These are phyloP conservation scores for Erythrolamprus reginae DNA, from an alignment of 2,113 vertebrate genomes.

Conservation along the genomic window DNA sequence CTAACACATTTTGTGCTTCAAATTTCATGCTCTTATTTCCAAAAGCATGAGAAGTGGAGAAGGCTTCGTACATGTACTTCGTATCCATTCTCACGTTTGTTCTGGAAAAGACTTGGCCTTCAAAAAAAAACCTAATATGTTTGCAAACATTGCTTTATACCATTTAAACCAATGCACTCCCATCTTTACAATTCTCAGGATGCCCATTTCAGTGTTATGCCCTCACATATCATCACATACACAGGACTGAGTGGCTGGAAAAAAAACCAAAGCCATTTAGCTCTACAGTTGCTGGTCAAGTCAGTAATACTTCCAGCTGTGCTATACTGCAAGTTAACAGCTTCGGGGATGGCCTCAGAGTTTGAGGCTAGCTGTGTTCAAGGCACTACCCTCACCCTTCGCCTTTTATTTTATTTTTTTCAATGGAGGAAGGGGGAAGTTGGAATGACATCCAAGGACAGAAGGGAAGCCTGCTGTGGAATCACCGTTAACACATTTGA, in stretches of 20 bases:
- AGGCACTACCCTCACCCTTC: constrained; percentile 66
- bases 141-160: neutral
- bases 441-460: constrained; percentile 64
- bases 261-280: constrained; percentile 34
- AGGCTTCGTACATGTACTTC: neutral
- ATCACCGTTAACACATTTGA: no score
- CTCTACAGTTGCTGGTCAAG: constrained; percentile 52
- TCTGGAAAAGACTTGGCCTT: neutral
- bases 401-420: constrained; percentile 32
- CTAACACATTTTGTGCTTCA: constrained; percentile 53
- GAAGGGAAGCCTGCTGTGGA: constrained; percentile 69
- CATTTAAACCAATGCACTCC: no score
- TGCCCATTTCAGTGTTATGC: constrained; percentile 2
- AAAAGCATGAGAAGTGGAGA: neutral
- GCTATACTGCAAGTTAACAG: constrained; percentile 57
- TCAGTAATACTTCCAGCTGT: constrained; percentile 57
- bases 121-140: neutral
- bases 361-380: constrained; percentile 55
- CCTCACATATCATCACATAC: constrained; percentile 34
- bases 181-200: no score
- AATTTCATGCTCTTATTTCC: constrained; percentile 1
- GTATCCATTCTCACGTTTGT: accelerated
- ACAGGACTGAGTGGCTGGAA: constrained; percentile 53
- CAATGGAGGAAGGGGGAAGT: constrained; percentile 54
- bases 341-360: constrained; percentile 49